These are phyloP conservation scores for Enteromius afrohamiltoni DNA, from an alignment of 2,797 vertebrate species.

Conservation along the genomic window DNA sequence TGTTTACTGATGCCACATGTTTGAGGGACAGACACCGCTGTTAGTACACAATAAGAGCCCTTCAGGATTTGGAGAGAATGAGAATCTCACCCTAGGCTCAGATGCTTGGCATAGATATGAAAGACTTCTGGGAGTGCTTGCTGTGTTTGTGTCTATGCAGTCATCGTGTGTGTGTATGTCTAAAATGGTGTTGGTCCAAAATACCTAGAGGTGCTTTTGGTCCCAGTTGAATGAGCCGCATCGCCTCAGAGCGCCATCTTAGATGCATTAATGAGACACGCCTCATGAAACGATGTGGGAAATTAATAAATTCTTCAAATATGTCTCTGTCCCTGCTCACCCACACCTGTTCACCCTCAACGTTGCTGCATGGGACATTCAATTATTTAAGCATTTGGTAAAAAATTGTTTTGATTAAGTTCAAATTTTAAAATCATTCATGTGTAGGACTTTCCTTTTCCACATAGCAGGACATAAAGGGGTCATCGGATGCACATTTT, in stretches of 20 bases:
- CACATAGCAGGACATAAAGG: background rate
- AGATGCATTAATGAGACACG: conserved; percentile 75
- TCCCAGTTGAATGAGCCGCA: conserved; percentile 70
- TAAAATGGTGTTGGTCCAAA: conserved; percentile 49
- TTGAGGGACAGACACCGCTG: conserved; percentile 77
- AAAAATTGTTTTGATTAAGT: background rate
- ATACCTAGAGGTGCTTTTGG: conserved; percentile 72
- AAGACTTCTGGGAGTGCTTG: conserved; percentile 64
- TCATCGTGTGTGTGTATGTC: conserved; percentile 34
- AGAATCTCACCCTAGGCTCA: conserved; percentile 74
- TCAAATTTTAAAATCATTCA: background rate
- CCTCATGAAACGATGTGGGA: conserved; percentile 74
- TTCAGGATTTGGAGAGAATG: conserved; percentile 65
- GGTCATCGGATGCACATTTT: too few species aligned
- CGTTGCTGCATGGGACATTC: conserved; percentile 39
- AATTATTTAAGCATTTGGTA: conserved; percentile 47
- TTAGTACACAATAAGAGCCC: conserved; percentile 75
- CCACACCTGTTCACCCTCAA: conserved; percentile 60
- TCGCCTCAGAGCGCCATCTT: conserved; percentile 44
- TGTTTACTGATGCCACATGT: conserved; percentile 84
- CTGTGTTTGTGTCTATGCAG: conserved; percentile 54
- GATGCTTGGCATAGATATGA: conserved; percentile 74
- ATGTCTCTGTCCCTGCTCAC: conserved; percentile 51
- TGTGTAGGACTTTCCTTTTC: background rate
- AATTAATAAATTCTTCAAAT: conserved; percentile 73